A percentile compares a stretch with the other conserved stretches of the same genome.
Evolutionary conservation across 1,140 invertebrate genomes (phyloP).

Genomic region (Bactericera cockerelli): DNA sequence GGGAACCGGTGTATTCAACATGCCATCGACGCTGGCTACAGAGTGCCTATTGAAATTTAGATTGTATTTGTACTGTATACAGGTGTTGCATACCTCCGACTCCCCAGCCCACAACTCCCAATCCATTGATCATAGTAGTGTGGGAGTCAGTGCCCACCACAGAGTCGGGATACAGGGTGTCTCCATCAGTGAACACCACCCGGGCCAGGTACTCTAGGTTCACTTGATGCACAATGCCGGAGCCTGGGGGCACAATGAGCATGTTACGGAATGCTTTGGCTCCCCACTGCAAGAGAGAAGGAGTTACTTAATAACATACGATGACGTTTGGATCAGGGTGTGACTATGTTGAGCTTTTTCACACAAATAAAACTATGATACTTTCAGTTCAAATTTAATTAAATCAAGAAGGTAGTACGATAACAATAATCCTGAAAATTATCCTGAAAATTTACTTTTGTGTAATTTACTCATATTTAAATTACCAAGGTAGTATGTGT

Average conservation of each 20-base stretch:
- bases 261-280: constrained; percentile 90
- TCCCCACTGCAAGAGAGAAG: constrained; percentile 57
- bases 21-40: no score
- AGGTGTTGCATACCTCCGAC: constrained; percentile 43
- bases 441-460: no score
- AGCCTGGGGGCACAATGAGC: constrained; percentile 94
- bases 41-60: no score
- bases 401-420: no score
- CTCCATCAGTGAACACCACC: constrained; percentile 71
- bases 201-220: constrained; percentile 91
- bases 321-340: no score
- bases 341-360: neutral
- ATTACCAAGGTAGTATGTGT: no score
- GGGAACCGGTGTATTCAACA: no score
- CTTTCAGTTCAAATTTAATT: no score
- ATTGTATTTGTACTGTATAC: no score
- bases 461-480: no score
- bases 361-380: no score
- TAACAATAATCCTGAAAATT: no score
- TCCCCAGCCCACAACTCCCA: constrained; percentile 64
- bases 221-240: constrained; percentile 96
- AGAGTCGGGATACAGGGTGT: constrained; percentile 77
- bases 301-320: constrained; percentile 8
- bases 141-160: constrained; percentile 98
- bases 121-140: constrained; percentile 97